These are phyloP conservation scores for Trimorus sp. DNA, from an alignment of 2,888 invertebrate species.

Conservation along the genomic window DNA sequence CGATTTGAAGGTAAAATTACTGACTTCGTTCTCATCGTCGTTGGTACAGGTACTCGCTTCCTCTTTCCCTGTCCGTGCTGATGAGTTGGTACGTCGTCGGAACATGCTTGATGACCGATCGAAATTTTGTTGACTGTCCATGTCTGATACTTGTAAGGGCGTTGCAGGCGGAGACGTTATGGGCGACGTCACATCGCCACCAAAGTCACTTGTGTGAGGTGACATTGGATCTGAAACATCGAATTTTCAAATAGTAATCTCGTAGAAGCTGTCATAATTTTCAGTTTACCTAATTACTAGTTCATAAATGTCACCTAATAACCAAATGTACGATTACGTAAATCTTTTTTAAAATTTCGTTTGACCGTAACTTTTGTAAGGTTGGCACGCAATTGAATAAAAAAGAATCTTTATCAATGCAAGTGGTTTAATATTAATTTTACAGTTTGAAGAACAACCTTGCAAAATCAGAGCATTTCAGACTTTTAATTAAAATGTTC, in stretches of 20 bases:
- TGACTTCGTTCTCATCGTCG: conserved; percentile 79
- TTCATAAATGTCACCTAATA: too few relatives aligned
- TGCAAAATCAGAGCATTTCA: too few relatives aligned
- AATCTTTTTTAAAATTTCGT: too few relatives aligned
- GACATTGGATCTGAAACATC: conserved; percentile 84
- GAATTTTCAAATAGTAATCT: neutral
- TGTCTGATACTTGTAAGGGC: conserved; percentile 79
- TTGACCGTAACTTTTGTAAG: too few relatives aligned
- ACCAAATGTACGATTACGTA: too few relatives aligned
- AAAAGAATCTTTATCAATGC: too few relatives aligned
- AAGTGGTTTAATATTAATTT: too few relatives aligned
- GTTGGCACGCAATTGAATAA: too few relatives aligned
- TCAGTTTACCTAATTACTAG: neutral
- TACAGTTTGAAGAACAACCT: too few relatives aligned
- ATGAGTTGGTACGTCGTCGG: conserved; percentile 76
- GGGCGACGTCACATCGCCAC: conserved; percentile 81
- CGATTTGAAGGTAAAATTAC: neutral
- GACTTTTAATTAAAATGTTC: too few relatives aligned
- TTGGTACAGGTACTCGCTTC: conserved; percentile 70
- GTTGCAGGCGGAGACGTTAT: conserved; percentile 83
- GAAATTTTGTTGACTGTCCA: conserved; percentile 71
- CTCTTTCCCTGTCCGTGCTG: conserved; percentile 75
- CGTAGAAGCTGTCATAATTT: conserved; percentile 9
- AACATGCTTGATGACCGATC: conserved; percentile 76
- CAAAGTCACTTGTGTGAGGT: conserved; percentile 82